Evolutionary conservation across 2,113 vertebrate genomes (phyloP).

Genomic region (Lutjanus erythropterus): DNA sequence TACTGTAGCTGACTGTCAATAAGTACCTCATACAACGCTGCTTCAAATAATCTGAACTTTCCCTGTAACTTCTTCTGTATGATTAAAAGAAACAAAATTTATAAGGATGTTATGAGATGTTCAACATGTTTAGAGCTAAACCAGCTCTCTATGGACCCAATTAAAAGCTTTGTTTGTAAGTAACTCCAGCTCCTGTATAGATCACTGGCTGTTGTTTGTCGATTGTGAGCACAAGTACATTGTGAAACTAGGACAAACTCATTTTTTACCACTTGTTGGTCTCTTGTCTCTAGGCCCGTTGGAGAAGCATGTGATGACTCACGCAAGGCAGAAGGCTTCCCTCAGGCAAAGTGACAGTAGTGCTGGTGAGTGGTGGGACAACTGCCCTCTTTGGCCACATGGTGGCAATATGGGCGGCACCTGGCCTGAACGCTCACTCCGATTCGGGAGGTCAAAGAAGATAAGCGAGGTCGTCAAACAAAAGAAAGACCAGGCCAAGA

Average conservation of each 20-base stretch:
- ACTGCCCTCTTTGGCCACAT: slow-evolving; percentile 75
- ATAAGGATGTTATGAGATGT: background rate
- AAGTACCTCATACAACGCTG: too few species aligned
- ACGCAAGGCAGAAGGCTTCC: slow-evolving; percentile 82
- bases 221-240: slow-evolving; percentile 4
- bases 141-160: slow-evolving; percentile 10
- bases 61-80: slow-evolving; percentile 4
- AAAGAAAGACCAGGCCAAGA: slow-evolving; percentile 56
- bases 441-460: slow-evolving; percentile 81
- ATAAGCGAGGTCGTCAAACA: slow-evolving; percentile 64
- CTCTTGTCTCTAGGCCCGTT: slow-evolving; percentile 68
- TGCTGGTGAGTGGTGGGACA: slow-evolving; percentile 74
- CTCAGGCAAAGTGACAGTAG: slow-evolving; percentile 69
- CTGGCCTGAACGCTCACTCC: slow-evolving; percentile 76
- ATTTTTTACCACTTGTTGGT: slow-evolving; percentile 24
- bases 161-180: slow-evolving; percentile 18
- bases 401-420: slow-evolving; percentile 80
- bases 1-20: too few species aligned
- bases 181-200: background rate
- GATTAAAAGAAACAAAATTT: background rate
- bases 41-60: too few species aligned
- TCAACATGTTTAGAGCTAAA: background rate
- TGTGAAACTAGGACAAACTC: slow-evolving; percentile 13
- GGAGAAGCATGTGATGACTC: slow-evolving; percentile 88
- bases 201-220: slow-evolving; percentile 3